Conservation (phyloP, 2,797 vertebrate species). For the Pitangus sulphuratus region DNA sequence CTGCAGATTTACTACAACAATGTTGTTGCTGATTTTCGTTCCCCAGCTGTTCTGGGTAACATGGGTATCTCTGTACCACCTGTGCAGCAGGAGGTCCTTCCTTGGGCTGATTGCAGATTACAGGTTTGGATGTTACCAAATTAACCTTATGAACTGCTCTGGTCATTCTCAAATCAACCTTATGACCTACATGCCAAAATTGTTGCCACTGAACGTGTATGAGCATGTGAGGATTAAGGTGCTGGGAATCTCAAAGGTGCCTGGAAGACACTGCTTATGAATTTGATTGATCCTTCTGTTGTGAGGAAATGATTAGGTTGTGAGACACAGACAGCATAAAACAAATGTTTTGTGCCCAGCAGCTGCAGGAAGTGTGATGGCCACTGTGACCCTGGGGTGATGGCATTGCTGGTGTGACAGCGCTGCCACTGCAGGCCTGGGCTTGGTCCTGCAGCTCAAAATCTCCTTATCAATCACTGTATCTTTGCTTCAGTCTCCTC, state of each 20-base stretch:
- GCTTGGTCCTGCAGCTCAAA: not conserved
- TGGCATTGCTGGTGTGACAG: not conserved
- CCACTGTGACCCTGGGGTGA: not conserved
- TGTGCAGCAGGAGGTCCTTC: not conserved
- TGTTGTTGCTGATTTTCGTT: not conserved
- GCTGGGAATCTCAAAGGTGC: not conserved
- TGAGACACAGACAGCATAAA: not conserved
- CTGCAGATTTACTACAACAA: not conserved
- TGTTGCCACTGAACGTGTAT: not conserved
- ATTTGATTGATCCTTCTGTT: slow-evolving; percentile 18
- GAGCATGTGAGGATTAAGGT: slow-evolving; percentile 5
- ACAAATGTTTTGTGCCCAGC: not conserved
- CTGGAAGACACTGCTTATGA: not conserved
- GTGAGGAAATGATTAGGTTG: not conserved
- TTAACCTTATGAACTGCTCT: slow-evolving; percentile 52
- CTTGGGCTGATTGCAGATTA: slow-evolving; percentile 35
- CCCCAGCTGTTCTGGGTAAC: not conserved
- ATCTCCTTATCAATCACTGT: not conserved
- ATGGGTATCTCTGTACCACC: not conserved
- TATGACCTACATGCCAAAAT: not conserved
- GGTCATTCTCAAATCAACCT: slow-evolving; percentile 47
- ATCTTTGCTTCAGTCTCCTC: not conserved
- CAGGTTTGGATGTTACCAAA: slow-evolving; percentile 27
- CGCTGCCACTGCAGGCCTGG: not conserved
- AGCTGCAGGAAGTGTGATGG: not conserved